These are phyloP conservation scores for Oryzias curvinotus DNA, from an alignment of 2,113 vertebrate genomes.

Conservation along the genomic window DNA sequence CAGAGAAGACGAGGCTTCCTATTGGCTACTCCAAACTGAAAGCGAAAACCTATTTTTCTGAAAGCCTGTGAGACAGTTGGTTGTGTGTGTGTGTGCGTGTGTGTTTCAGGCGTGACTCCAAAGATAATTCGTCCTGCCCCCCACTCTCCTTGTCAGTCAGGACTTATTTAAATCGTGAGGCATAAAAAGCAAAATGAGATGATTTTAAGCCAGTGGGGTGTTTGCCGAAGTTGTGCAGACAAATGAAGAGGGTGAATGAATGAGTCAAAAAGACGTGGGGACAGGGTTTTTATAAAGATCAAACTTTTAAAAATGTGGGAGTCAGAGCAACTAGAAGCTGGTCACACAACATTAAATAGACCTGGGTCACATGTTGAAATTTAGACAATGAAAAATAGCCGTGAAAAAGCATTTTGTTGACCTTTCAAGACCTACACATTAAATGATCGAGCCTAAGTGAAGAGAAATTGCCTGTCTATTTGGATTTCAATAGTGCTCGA, in stretches of 20 bases:
- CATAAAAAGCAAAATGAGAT: slow-evolving; percentile 43
- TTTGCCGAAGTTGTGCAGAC: slow-evolving; percentile 17
- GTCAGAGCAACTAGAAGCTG: slow-evolving; percentile 14
- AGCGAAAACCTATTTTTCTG: slow-evolving; percentile 63
- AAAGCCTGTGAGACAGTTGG: slow-evolving; percentile 67
- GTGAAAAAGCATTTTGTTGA: slow-evolving; percentile 1
- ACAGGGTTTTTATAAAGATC: slow-evolving; percentile 20
- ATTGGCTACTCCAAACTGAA: slow-evolving; percentile 72
- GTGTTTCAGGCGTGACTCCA: slow-evolving; percentile 71
- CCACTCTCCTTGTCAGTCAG: slow-evolving; percentile 8
- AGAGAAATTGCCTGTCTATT: too few species aligned
- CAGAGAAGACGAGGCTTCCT: slow-evolving; percentile 54
- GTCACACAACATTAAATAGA: slow-evolving; percentile 23
- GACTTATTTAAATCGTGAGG: slow-evolving; percentile 57
- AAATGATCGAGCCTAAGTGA: too few species aligned
- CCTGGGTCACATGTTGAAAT: not conserved
- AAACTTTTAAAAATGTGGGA: slow-evolving; percentile 10
- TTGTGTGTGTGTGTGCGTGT: slow-evolving; percentile 54
- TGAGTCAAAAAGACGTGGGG: slow-evolving; percentile 12
- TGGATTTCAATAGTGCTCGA: too few species aligned
- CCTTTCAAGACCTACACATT: slow-evolving; percentile 13
- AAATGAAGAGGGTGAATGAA: not conserved
- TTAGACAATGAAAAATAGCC: too few species aligned
- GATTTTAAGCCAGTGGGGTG: slow-evolving; percentile 35
- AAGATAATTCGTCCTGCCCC: slow-evolving; percentile 61